Evolutionary conservation across 2,113 vertebrate genomes (phyloP), one percentile per base, ranked within the genome.

Genomic region (Sciurus niger): DNA sequence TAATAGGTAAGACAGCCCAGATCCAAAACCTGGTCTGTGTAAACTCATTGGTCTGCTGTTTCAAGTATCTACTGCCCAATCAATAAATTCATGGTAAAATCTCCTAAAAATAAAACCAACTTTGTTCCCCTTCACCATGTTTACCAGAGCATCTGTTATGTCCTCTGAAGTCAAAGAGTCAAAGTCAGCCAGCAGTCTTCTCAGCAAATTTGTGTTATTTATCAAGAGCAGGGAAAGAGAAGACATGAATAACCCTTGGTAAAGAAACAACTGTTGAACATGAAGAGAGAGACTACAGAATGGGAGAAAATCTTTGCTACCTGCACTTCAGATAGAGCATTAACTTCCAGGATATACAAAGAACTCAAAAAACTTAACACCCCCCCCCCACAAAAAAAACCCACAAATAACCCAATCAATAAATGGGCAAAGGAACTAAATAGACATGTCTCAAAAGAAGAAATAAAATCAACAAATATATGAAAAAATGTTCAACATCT

Each of bases 181-280:
- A 72, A 7, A 72, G 46, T 84, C 30, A 43, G 53, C 32, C 48
- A 93, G 65, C 48, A 74, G 88, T 48, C 63, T 86, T 46, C 63
- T 74, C 73, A 93, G 85, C 60, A 95, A 95, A 72, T 82, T 58
- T 53, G 91, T 25, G 22, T 43, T 68, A 68, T 70, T 94, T 67
- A 6, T 82, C 60, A 90, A 60, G 73, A 70, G 28, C 11, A 24
- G 8, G 72, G 74, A 96, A 78, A 48, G 84, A 11, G 97, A 76
- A 30, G 7, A 58, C 10, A 72, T 30, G 5, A 96, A 43, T 90
- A 86, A 17, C 10, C 58, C 95, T 91, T 85, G 34, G 30, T 67
- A 37, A 43, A 94, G 51, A 93, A 96, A 48, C 1, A 82, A 90
- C 25, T 60, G 30, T 48, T 48, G 46, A 48, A 9, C 46, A 48